Conservation (phyloP, 2,797 vertebrate genomes). For the Fistularia commersonii region DNA sequence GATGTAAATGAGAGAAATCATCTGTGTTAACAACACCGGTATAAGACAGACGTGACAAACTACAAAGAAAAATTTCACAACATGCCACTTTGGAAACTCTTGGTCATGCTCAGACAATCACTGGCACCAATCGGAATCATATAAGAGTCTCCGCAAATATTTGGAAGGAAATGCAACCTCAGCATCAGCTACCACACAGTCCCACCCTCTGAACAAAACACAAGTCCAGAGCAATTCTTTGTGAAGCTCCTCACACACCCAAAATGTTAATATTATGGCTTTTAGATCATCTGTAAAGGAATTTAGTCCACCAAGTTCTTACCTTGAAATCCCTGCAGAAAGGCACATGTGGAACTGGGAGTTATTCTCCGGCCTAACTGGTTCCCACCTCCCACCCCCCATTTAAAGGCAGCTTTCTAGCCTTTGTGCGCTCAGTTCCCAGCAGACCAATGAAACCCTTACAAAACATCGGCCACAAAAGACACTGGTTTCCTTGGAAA, state of each 20-base stretch:
- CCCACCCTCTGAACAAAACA: constrained; percentile 3
- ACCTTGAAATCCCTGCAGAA: constrained; percentile 58
- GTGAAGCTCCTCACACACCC: constrained; percentile 10
- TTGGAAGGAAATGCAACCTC: constrained; percentile 33
- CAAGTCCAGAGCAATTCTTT: constrained; percentile 11
- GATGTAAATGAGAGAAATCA: neutral
- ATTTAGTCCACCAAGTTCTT: constrained; percentile 38
- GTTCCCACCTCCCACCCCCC: constrained; percentile 60
- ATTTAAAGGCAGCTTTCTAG: constrained; percentile 62
- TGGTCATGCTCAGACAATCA: constrained; percentile 21
- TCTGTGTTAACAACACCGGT: neutral
- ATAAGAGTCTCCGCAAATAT: constrained; percentile 24
- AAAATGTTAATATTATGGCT: neutral
- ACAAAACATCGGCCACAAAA: constrained; percentile 85
- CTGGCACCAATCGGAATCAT: constrained; percentile 10
- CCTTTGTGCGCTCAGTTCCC: constrained; percentile 81
- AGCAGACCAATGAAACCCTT: constrained; percentile 81
- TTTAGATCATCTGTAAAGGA: constrained; percentile 5
- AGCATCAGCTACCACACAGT: constrained; percentile 22
- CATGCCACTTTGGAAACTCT: constrained; percentile 19
- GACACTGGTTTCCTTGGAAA: constrained; percentile 92
- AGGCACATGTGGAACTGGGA: constrained; percentile 57
- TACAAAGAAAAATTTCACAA: constrained; percentile 21
- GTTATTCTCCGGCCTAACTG: constrained; percentile 53
- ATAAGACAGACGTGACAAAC: constrained; percentile 9